Evolutionary conservation across 1,140 invertebrate species (phyloP), one percentile per base, ranked within the genome.

Genomic region (Proales similis): DNA sequence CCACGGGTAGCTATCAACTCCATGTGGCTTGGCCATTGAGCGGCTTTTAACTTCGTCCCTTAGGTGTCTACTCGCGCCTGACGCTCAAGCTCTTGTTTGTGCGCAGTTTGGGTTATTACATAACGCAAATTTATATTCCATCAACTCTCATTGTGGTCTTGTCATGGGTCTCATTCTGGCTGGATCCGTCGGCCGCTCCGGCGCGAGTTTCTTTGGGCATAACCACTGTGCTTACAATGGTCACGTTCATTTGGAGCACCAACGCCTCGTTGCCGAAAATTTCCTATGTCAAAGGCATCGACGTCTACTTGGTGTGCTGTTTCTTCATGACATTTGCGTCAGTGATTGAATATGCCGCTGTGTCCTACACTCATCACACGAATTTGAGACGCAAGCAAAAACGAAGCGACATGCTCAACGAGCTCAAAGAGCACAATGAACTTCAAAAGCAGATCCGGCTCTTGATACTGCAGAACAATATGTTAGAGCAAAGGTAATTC

Each of bases 41-140:
- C 33, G 2, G 11, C 29, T 12, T 27, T 2, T 11, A 9, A 30
- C 9, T 11, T 48, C 32, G 3, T 22, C 17, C 14, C n/a, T 32
- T 70, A 94, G 91, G 92, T 81, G 94, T 96, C 80, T 96, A 96
- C 79, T 95, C 91, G 69, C 84, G 92, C 71, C 80, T 97, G 81
- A 88, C 90, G 64, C 92, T 89, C 79, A 88, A 94, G 81, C 92
- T 97, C 75, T 89, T 93, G 78, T 92, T 97, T 79, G 89, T 90
- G 64, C 84, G 92, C 66, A 93, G 89, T 70, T 91, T 96, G 86
- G 92, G 92, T 70, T 96, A 96, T 82, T 96, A 97, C 81, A 81
- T 96, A 70, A 96, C 96, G 80, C 93, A 97, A 81, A 96, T 96
- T 77, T 96, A 96, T 81, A 93, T 96, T 79, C 92, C 92, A 68